Base-by-base conservation (phyloP, 2,888 invertebrate species). In the Ormia ochracea region DNA sequence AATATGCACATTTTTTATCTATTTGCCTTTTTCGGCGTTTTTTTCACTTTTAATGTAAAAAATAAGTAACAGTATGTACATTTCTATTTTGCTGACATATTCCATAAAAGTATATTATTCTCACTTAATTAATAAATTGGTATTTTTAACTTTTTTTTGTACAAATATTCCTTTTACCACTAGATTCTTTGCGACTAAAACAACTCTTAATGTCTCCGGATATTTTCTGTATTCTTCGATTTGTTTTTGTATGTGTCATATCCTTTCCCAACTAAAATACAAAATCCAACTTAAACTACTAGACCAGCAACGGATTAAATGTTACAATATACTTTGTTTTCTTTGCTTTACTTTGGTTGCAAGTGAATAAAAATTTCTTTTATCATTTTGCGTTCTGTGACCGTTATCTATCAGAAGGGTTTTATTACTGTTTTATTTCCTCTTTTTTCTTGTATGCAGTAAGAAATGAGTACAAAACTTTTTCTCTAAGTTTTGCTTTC, bases 211-310 rank as follows among this genome's bases (percentile, higher is more conserved):
- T 41, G 63, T 69, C 68, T 61, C 21, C 68, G 63, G 72, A 72
- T 56, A 26, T 78, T 79, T 75, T 80, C 72, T 80, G 61, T 80
- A 80, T 63, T 76, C 72, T 23, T 41, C 45, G 36, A 1, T 28
- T 36, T 65, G 58, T 59, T 10, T 56, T 77, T 63, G 70, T 26
- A 38, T 66, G 45, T 79, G 56, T 68, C 52, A 69, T 73, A 76
- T 80, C 76, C 80, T 80, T 72, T 76, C 68, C 52, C 72, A 73
- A 76, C 50, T 41, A 33, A 76, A 80, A 63, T 36, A 56, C 3
- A 48, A 66, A 48, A 33, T 48, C 14, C 48, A 74, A 69, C 36
- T 69, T 61, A 31, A 61, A 23, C 50, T 48, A 63, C 56, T 38
- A 63, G 19, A 76, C 72, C 59, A 52, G 38, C 70, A 72, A 50